Evolutionary conservation across 2,113 vertebrate species (phyloP).

Genomic region (Atrichornis clamosus): DNA sequence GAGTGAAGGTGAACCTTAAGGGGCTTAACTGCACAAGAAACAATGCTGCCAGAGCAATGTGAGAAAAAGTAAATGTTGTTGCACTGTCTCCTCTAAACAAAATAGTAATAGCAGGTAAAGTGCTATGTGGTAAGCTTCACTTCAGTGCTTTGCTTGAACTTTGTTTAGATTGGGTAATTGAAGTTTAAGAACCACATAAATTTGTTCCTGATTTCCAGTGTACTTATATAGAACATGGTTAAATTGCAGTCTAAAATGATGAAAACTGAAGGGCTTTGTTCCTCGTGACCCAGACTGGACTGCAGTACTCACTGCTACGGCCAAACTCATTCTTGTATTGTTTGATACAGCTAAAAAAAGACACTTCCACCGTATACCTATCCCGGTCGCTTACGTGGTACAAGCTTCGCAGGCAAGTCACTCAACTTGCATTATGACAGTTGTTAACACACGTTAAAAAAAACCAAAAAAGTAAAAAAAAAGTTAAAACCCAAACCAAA

Average conservation of each 20-base stretch:
- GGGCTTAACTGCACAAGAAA: background rate
- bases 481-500: background rate
- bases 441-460: accelerated
- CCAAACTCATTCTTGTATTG: background rate
- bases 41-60: background rate
- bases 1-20: background rate
- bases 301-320: background rate
- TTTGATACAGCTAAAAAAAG: background rate
- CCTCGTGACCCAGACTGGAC: background rate
- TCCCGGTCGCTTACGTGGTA: background rate
- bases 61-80: background rate
- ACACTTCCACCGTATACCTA: background rate
- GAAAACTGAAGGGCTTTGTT: background rate
- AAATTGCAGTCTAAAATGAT: background rate
- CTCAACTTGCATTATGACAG: background rate
- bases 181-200: background rate
- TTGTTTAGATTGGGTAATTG: background rate
- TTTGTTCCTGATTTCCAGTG: background rate
- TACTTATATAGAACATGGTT: background rate
- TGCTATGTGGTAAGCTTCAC: background rate
- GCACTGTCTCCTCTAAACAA: background rate
- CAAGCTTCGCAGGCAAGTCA: background rate
- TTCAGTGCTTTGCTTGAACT: background rate
- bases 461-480: background rate
- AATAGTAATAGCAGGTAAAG: background rate